Evolutionary conservation across 2,888 invertebrate species (phyloP).

Genomic region (Antitype chi): DNA sequence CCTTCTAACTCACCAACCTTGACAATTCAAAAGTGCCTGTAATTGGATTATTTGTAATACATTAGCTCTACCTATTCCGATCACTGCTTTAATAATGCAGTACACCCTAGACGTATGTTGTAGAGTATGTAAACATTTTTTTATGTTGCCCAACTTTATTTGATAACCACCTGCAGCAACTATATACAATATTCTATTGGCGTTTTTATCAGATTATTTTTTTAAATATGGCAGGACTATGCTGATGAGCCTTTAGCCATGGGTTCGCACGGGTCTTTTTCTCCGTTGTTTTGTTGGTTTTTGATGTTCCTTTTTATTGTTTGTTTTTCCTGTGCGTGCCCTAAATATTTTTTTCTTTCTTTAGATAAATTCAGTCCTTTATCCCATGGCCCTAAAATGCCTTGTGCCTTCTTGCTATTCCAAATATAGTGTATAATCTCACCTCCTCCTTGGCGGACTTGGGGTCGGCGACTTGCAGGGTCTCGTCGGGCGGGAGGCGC

Average conservation of each 20-base stretch:
- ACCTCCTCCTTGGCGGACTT: slow-evolving; percentile 94
- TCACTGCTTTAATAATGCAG: too few relatives aligned
- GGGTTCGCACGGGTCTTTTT: neutral
- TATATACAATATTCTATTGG: neutral
- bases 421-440: neutral
- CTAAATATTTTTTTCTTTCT: neutral
- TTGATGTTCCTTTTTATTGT: neutral
- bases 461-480: slow-evolving; percentile 97
- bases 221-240: neutral
- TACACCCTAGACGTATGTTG: neutral
- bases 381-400: too few relatives aligned
- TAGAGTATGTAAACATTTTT: neutral
- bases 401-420: too few relatives aligned
- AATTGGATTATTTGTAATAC: too few relatives aligned
- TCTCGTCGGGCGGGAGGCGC: slow-evolving; percentile 98
- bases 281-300: neutral
- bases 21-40: too few relatives aligned
- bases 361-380: too few relatives aligned
- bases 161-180: neutral
- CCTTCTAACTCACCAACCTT: too few relatives aligned
- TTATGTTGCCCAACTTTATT: neutral
- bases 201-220: neutral
- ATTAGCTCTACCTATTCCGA: too few relatives aligned
- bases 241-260: neutral
- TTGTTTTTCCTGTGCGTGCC: neutral